These are phyloP conservation scores for Piliocolobus tephrosceles DNA, from an alignment of 2,113 vertebrate species.

Conservation along the genomic window DNA sequence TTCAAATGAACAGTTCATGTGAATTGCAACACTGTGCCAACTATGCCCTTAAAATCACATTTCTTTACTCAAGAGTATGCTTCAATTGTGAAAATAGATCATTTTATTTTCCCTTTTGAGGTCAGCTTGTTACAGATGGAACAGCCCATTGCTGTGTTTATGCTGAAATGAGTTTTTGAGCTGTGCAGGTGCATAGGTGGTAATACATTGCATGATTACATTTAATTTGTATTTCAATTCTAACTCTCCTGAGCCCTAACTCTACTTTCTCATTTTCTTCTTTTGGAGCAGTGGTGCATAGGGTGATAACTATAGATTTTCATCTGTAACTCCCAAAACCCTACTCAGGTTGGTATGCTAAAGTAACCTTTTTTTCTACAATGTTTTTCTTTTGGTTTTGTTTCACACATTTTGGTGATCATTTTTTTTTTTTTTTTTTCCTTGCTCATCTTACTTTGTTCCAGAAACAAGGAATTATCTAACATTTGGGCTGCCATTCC, in stretches of 20 bases:
- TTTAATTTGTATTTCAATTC: conserved; percentile 69
- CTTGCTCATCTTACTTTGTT: neutral
- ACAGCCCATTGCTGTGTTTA: conserved; percentile 11
- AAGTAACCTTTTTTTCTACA: neutral
- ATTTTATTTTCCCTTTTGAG: conserved; percentile 35
- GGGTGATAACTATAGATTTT: conserved; percentile 56
- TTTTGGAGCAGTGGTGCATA: conserved; percentile 8
- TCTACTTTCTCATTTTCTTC: conserved; percentile 62
- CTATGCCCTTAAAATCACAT: neutral
- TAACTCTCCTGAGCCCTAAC: conserved; percentile 36
- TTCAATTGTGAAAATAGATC: conserved; percentile 18
- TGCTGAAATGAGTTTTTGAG: conserved; percentile 41
- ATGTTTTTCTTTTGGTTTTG: neutral
- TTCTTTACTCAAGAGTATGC: neutral
- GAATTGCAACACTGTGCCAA: neutral
- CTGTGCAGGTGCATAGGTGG: neutral
- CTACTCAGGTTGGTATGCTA: neutral
- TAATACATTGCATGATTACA: conserved; percentile 2
- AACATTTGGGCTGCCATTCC: neutral
- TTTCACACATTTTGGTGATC: neutral
- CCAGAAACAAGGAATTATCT: neutral
- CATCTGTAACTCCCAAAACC: conserved; percentile 54
- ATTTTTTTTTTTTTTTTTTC: neutral
- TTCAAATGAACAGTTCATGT: conserved; percentile 12
- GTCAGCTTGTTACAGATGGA: conserved; percentile 28